Evolutionary conservation across 1,140 invertebrate genomes (phyloP), one percentile per base, ranked within the genome.

Genomic region (Rhagoletis zephyria): DNA sequence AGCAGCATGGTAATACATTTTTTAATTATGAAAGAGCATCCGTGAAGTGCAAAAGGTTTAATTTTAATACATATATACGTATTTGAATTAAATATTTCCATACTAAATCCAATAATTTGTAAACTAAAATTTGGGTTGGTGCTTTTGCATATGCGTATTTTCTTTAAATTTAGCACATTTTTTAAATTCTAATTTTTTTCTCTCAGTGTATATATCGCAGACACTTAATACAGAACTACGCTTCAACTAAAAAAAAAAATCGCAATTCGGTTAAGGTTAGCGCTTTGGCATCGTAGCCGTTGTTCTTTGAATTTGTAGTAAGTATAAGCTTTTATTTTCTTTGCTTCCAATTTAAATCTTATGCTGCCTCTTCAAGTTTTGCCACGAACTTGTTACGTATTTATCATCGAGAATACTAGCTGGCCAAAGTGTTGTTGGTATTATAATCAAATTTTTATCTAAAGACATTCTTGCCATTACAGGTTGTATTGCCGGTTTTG

Each of bases 401-500:
- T 74, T 70, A 10, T 74, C 40, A n/a, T 30, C 67, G 40, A 45
- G 40, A 45, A 30, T 45, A 48, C 42, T 45, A 42, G 42, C 42
- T 45, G 42, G 42, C 42, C 12, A 74, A 16, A 45, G 67, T 45
- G 67, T 74, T 42, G 42, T n/a, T 45, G 5, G 30, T 45, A 5
- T 65, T 65, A 45, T 42, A 74, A 42, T 48, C 14, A 74, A 74
- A 74, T 45, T 48, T 67, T 48, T 67, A 42, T 45, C 67, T 6
- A 48, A 7, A 9, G 9, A 48, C 9, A 74, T 74, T 42, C 42
- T 74, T 48, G 40, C 10, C 42, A 16, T 74, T 74, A 74, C 67
- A 74, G 67, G 67, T 74, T 74, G 30, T 74, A 74, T 74, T 74
- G 67, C 12, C 67, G 42, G 42, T 74, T 74, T 74, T 16, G 45